Base-by-base conservation (phyloP, 2,113 vertebrate genomes). In the Amia ocellicauda region DNA sequence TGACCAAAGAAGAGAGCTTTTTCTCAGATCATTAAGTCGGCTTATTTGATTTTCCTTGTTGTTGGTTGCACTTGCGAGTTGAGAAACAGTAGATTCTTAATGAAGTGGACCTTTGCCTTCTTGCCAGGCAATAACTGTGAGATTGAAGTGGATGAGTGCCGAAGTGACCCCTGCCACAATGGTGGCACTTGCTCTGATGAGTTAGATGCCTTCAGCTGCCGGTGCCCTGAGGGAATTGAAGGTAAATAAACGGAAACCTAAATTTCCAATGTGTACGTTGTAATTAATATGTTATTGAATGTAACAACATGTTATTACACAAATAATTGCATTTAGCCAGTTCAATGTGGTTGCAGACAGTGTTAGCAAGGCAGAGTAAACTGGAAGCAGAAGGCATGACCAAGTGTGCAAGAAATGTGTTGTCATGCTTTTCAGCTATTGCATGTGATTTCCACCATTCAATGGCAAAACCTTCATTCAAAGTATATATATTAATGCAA, bases 91-190 rank as follows among this genome's bases (percentile, higher is more conserved):
- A 13, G 23, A 2, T 62, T 71, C 63, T 62, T 69, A 68, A 74
- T 74, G 23, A 83, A 79, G 47, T 76, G 27, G 74, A 62, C 62
- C 1, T 47, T 83, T 63, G 19, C 10, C 63, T 77, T 74, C 17
- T 87, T 80, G 67, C 49, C 69, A 93, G 90, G 87, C 74, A 74
- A 81, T 75, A 84, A 82, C 60, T 92, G 89, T 67, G 90, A 91
- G 73, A 88, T 78, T 76, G 84, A 92, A 71, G 84, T 91, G 64
- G 76, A 90, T 66, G 85, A 91, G 76, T 92, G 87, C 71, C 83
- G 86, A 16, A 90, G 90, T 72, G 82, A 76, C 59, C 86, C 88
- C 60, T 91, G 85, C 74, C 72, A 28, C 69, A 90, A 89, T 13
- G 81, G 84, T 61, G 85, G 77, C 22, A 82, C 74, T 45, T 92